Conservation (phyloP, 2,113 vertebrate species). For the Pelmatolapia mariae region DNA sequence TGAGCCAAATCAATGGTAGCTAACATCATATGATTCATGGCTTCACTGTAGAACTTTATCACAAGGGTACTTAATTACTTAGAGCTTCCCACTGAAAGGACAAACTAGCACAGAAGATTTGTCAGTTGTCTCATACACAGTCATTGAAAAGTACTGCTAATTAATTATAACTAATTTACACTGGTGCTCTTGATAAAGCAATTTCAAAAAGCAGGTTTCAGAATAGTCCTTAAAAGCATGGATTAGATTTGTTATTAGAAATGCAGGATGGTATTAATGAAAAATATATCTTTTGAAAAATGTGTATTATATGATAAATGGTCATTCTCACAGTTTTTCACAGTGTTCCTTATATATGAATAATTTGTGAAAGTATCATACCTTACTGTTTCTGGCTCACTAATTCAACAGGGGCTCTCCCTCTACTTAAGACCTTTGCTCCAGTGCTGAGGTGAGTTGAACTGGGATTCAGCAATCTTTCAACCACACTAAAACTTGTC, state of each 20-base stretch:
- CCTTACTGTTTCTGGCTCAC: not conserved
- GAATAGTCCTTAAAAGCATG: not conserved
- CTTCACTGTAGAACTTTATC: conserved; percentile 16
- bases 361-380: not conserved
- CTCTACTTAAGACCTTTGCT: not conserved
- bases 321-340: not conserved
- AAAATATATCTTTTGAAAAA: not conserved
- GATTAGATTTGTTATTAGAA: not conserved
- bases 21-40: conserved; percentile 41
- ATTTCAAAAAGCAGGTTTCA: not conserved
- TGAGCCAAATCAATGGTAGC: conserved; percentile 41
- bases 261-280: not conserved
- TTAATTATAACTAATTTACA: conserved; percentile 14
- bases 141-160: conserved; percentile 8
- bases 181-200: not conserved
- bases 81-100: conserved; percentile 6
- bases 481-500: not conserved
- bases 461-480: not conserved
- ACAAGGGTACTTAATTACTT: conserved; percentile 26
- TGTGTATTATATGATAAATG: not conserved
- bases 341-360: not conserved
- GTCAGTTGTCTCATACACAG: not conserved
- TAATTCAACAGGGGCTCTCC: not conserved
- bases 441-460: not conserved
- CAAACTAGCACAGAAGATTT: not conserved